Evolutionary conservation across 2,113 vertebrate species (phyloP), one percentile per base, ranked within the genome.

Genomic region (Bombycilla garrulus): DNA sequence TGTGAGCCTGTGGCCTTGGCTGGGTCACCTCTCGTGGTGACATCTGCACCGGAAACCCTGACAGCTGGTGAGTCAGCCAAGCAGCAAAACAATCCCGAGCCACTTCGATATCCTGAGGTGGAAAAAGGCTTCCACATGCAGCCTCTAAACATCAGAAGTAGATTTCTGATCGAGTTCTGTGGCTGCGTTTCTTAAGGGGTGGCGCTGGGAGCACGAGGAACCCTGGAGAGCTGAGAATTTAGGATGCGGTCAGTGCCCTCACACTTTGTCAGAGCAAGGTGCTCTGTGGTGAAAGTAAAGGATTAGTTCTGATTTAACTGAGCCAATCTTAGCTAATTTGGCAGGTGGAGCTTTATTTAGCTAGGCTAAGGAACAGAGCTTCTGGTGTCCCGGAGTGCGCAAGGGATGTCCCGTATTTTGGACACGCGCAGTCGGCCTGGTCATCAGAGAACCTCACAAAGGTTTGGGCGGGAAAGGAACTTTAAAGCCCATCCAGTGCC

Each of bases 211-310:
- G 19, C 8, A 3, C 12, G 48, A 69, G 56, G 29, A 78, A 50
- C 1, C 16, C 18, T 6, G 9, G 25, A 65, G 24, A 28, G 20
- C 1, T 11, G n/a, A 50, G 42, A 5, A 54, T 47, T 62, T 21
- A 26, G 48, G 53, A 21, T 0, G 1, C 23, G 33, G 36, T 33
- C 67, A 1, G 4, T 22, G 31, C 4, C 10, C 6, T 57, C 51
- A 8, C 25, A 2, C 8, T n/a, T 66, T 42, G 5, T 11, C 1
- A 2, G 50, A 45, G 20, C 4, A 9, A 16, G 11, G 48, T 69
- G 10, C 44, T 71, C 10, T 25, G 10, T 2, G 1, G 1, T 28
- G 18, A 22, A 8, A 29, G 10, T 5, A 40, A 48, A 47, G 12
- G 44, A 14, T 29, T 26, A 6, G 10, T 12, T 69, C 45, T 44